Conservation (phyloP, 1,140 invertebrate species). For the Saxidomus purpurata region DNA sequence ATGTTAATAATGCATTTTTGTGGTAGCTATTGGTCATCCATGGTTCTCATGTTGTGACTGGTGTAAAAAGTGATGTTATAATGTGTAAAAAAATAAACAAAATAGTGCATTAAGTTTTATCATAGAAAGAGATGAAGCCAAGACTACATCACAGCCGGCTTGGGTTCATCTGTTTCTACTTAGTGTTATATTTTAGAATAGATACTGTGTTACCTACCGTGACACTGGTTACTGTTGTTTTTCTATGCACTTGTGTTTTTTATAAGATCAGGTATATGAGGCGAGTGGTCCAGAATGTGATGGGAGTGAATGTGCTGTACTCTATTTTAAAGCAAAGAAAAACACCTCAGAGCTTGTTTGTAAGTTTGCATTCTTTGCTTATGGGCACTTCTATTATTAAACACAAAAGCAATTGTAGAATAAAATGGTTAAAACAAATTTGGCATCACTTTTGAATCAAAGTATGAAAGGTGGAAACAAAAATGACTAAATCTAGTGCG, state of each 20-base stretch:
- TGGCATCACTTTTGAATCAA: too few relatives aligned
- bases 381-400: too few relatives aligned
- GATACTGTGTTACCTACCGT: background rate
- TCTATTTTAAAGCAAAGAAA: background rate
- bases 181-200: background rate
- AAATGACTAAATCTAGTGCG: too few relatives aligned
- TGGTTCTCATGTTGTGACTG: background rate
- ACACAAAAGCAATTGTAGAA: too few relatives aligned
- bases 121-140: background rate
- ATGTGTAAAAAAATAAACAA: background rate
- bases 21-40: conserved; percentile 32
- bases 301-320: background rate
- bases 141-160: background rate
- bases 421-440: too few relatives aligned
- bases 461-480: too few relatives aligned
- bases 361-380: background rate
- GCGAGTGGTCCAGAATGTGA: background rate
- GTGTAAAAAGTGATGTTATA: background rate
- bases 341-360: background rate
- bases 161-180: background rate
- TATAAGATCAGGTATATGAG: background rate
- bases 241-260: conserved; percentile 50
- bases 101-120: conserved; percentile 19
- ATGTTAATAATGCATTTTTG: conserved; percentile 36
- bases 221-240: conserved; percentile 27